Percentiles rank a stretch among this genome's conserved stretches.
These are phyloP conservation scores for Alectura lathami DNA, from an alignment of 2,113 vertebrate genomes.

Conservation along the genomic window DNA sequence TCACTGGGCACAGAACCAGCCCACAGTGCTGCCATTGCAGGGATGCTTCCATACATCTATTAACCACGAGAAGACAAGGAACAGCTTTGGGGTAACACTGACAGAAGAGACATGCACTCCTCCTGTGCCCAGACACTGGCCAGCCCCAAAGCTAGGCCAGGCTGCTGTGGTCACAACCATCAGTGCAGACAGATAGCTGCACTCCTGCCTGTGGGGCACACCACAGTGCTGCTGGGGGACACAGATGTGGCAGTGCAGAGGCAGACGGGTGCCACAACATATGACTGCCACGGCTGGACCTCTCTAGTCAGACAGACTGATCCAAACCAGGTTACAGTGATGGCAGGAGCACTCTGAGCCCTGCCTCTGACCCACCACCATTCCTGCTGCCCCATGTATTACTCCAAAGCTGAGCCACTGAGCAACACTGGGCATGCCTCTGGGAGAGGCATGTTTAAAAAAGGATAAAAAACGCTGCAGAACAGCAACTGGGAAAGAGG, in stretches of 20 bases:
- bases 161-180: not conserved
- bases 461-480: not conserved
- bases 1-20: not conserved
- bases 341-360: not conserved
- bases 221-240: fast-evolving
- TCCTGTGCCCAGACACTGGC: fast-evolving
- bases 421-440: not conserved
- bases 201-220: not conserved
- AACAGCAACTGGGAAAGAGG: not conserved
- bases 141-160: not conserved
- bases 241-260: not conserved
- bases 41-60: not conserved
- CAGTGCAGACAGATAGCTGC: not conserved
- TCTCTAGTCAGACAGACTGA: not conserved
- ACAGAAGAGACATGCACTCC: fast-evolving
- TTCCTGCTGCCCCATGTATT: too few species aligned
- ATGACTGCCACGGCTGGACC: not conserved
- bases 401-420: too few species aligned
- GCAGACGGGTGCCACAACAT: not conserved
- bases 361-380: not conserved
- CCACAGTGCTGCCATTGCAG: not conserved
- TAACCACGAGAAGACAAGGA: not conserved
- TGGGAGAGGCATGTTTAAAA: not conserved
- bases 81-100: not conserved
- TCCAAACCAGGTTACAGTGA: not conserved